Conservation (phyloP, 1,140 invertebrate genomes). For the Stegodyphus mimosarum region DNA sequence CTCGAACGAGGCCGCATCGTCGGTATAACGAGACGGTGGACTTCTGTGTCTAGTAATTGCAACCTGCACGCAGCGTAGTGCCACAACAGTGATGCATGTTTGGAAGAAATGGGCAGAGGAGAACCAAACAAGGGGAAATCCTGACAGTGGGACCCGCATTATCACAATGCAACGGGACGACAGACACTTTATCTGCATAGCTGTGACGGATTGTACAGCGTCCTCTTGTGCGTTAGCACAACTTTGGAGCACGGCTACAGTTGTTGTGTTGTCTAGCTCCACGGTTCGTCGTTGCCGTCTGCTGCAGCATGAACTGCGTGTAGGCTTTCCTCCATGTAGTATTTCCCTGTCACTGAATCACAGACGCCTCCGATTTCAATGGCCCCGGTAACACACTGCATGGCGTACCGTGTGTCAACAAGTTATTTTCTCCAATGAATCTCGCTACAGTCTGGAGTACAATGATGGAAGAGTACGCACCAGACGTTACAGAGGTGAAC, state of each 20-base stretch:
- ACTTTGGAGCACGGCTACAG: not conserved
- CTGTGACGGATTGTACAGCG: not conserved
- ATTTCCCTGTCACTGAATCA: not conserved
- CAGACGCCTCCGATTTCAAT: not conserved
- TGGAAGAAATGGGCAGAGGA: not conserved
- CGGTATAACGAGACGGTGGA: too few relatives aligned
- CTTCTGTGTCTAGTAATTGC: too few relatives aligned
- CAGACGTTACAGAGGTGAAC: too few relatives aligned
- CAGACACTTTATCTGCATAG: not conserved
- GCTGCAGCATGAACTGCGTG: not conserved
- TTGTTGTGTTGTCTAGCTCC: too few relatives aligned
- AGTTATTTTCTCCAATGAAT: not conserved
- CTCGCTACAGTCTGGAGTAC: not conserved
- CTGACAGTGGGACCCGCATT: not conserved
- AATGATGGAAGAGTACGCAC: not conserved
- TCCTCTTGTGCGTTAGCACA: not conserved
- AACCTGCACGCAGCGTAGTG: too few relatives aligned
- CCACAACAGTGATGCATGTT: too few relatives aligned
- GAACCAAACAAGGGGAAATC: not conserved
- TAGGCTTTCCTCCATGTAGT: not conserved
- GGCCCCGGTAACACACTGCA: not conserved
- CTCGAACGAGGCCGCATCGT: too few relatives aligned
- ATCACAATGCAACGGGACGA: not conserved
- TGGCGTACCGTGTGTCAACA: not conserved
- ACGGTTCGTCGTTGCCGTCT: not conserved